These are phyloP conservation scores for Pyrgilauda ruficollis DNA, from an alignment of 2,113 vertebrate genomes.

Conservation along the genomic window DNA sequence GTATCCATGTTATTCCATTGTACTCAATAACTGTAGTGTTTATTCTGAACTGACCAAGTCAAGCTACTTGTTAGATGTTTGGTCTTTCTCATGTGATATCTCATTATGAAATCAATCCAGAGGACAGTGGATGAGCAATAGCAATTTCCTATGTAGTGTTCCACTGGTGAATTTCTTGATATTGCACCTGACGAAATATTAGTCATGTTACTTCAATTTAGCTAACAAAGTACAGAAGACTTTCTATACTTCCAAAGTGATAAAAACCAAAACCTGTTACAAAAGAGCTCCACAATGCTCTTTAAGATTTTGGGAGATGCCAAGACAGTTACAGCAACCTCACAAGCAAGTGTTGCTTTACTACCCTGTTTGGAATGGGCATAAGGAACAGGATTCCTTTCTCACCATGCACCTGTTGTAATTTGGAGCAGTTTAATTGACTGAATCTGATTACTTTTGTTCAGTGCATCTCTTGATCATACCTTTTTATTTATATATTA, in stretches of 20 bases:
- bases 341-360: background rate
- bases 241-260: background rate
- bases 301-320: background rate
- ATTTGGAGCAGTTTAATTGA: background rate
- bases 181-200: background rate
- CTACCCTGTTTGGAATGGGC: background rate
- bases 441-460: background rate
- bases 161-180: background rate
- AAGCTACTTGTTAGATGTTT: accelerated
- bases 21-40: background rate
- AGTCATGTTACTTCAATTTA: background rate
- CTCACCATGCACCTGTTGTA: background rate
- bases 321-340: background rate
- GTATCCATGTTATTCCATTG: background rate
- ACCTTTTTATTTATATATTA: no score
- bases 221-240: background rate
- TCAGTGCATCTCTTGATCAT: background rate
- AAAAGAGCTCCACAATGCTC: background rate
- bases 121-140: background rate
- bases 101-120: background rate
- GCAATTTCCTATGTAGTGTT: background rate
- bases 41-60: background rate
- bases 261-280: background rate
- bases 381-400: background rate
- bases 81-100: background rate